Evolutionary conservation across 1,140 invertebrate genomes (phyloP).

Genomic region (Scaptodrosophila lebanonensis): DNA sequence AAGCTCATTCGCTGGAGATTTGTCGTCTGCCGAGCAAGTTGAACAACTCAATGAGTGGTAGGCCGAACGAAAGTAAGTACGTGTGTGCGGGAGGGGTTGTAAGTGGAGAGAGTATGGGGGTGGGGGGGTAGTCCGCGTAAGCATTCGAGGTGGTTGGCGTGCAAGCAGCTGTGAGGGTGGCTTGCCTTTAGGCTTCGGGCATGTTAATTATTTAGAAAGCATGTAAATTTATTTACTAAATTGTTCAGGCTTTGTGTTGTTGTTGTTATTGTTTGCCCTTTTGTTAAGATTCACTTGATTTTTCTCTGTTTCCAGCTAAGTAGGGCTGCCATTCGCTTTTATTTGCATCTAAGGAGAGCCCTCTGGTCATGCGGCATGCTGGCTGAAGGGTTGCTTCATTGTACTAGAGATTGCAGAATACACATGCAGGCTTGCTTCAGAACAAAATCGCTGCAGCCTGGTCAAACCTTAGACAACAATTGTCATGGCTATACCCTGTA

Average conservation of each 20-base stretch:
- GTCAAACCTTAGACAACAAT: not conserved
- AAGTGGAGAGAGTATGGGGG: not conserved
- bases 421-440: not conserved
- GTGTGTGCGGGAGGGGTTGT: not conserved
- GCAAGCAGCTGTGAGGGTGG: not conserved
- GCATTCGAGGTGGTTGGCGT: too few species aligned
- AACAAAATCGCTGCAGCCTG: not conserved
- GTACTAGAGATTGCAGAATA: not conserved
- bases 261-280: conserved; percentile 37
- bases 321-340: conserved; percentile 16
- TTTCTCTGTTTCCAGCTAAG: conserved; percentile 5
- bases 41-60: conserved; percentile 62
- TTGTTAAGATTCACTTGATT: conserved; percentile 28
- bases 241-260: conserved; percentile 36
- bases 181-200: conserved; percentile 24
- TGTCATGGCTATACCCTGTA: too few species aligned
- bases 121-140: too few species aligned
- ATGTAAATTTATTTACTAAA: conserved; percentile 69
- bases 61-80: too few species aligned
- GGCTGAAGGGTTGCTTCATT: conserved; percentile 12
- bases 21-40: conserved; percentile 40
- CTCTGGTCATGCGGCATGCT: conserved; percentile 29
- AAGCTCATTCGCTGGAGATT: conserved; percentile 27
- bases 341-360: conserved; percentile 12
- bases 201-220: conserved; percentile 76